Evolutionary conservation across 2,888 invertebrate species (phyloP).

Genomic region (Tholera decimalis): DNA sequence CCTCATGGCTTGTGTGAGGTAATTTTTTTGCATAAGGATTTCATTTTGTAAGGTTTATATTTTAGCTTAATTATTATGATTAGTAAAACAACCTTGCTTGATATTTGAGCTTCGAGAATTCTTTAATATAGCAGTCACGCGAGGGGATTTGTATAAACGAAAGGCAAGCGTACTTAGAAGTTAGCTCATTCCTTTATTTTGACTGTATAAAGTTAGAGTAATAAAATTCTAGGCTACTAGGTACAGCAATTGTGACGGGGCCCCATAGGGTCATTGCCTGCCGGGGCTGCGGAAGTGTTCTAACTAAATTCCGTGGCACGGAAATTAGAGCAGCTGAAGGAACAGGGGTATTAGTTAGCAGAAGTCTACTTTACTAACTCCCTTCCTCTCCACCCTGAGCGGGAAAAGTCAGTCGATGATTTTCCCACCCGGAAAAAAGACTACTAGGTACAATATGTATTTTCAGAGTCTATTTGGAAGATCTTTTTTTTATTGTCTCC

Average conservation of each 20-base stretch:
- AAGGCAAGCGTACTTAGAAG: background rate
- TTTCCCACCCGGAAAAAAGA: too few species aligned
- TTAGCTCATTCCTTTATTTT: constrained; percentile 10
- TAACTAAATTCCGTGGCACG: too few species aligned
- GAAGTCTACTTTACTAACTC: too few species aligned
- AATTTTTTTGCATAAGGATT: constrained; percentile 52
- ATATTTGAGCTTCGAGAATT: constrained; percentile 34
- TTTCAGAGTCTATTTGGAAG: constrained; percentile 2
- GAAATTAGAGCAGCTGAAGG: too few species aligned
- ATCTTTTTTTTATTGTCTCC: too few species aligned
- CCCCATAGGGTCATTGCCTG: too few species aligned
- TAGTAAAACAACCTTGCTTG: constrained; percentile 23
- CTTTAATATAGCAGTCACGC: constrained; percentile 38
- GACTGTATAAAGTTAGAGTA: background rate
- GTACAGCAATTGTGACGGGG: too few species aligned
- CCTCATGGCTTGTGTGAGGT: constrained; percentile 45
- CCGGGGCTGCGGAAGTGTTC: too few species aligned
- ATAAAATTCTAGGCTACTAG: constrained; percentile 11
- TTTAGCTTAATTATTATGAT: constrained; percentile 45
- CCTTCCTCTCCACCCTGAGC: too few species aligned
- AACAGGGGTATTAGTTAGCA: too few species aligned
- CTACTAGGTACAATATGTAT: too few species aligned
- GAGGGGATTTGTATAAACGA: constrained; percentile 16
- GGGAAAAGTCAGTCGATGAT: too few species aligned
- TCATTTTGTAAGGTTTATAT: constrained; percentile 33